Evolutionary conservation across 2,797 vertebrate species (phyloP).

Genomic region (Smutsia temminckii): DNA sequence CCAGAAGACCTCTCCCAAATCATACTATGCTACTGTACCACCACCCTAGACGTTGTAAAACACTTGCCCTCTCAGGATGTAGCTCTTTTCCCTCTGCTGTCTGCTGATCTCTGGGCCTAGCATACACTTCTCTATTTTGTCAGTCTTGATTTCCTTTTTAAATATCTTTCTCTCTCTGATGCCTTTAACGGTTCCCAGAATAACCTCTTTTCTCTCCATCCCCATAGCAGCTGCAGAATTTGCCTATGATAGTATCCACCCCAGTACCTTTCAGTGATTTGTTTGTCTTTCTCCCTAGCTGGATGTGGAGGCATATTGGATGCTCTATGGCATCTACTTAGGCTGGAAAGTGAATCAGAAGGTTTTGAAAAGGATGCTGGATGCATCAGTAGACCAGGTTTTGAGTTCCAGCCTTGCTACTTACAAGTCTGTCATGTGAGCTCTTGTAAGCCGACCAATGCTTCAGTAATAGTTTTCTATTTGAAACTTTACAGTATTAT

Average conservation of each 20-base stretch:
- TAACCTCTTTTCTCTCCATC: neutral
- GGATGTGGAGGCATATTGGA: neutral
- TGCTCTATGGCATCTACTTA: no score
- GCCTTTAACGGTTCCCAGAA: neutral
- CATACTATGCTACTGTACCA: neutral
- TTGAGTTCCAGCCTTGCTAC: neutral
- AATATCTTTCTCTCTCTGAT: neutral
- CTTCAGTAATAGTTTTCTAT: neutral
- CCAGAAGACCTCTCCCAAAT: neutral
- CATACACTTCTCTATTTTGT: neutral
- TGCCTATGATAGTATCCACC: neutral
- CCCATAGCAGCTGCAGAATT: neutral
- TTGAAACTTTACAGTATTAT: neutral
- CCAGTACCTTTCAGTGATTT: fast-evolving
- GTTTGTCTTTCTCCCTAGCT: neutral
- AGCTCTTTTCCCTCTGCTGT: no score
- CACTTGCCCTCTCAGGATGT: neutral
- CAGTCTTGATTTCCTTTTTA: neutral
- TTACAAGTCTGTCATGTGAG: neutral
- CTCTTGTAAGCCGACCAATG: neutral
- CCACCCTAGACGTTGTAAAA: neutral
- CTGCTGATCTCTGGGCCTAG: neutral
- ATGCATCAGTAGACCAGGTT: neutral
- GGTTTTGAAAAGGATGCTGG: neutral
- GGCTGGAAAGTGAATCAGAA: neutral